A percentile compares a stretch with the other conserved stretches of the same genome.
Conservation (phyloP, 2,888 invertebrate species). For the Epistrophe grossulariae region DNA sequence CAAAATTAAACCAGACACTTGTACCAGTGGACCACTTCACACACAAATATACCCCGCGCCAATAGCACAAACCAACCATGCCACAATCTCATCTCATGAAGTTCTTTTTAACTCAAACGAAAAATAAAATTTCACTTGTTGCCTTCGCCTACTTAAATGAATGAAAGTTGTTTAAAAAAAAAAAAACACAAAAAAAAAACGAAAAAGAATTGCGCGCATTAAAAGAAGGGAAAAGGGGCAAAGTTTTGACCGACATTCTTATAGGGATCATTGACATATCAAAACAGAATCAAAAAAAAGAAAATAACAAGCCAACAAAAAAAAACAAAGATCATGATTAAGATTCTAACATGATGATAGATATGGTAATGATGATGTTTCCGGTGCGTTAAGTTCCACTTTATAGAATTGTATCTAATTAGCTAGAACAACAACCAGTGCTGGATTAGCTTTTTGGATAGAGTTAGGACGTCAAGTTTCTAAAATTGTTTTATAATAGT, state of each 20-base stretch:
- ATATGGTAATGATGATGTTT: conserved; percentile 32
- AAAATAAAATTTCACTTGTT: conserved; percentile 66
- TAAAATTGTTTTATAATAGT: no score
- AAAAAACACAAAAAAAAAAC: background rate
- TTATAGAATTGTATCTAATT: background rate
- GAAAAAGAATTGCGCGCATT: conserved; percentile 6
- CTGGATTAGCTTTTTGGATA: background rate
- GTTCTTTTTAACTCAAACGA: conserved; percentile 8
- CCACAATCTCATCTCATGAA: conserved; percentile 28
- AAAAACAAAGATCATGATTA: conserved; percentile 30
- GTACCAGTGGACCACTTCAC: conserved; percentile 35
- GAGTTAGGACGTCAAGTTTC: no score
- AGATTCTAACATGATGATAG: background rate
- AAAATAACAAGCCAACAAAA: background rate
- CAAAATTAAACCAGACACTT: conserved; percentile 42
- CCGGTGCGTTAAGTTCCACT: conserved; percentile 17
- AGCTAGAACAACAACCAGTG: background rate
- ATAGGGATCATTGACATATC: conserved; percentile 59
- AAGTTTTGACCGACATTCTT: conserved; percentile 62
- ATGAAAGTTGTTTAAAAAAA: conserved; percentile 68
- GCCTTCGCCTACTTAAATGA: conserved; percentile 58
- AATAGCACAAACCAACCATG: background rate
- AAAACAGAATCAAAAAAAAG: conserved; percentile 33
- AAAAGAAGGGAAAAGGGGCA: conserved; percentile 12
- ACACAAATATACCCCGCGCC: background rate